Evolutionary conservation across 2,113 vertebrate genomes (phyloP), one percentile per base, ranked within the genome.

Genomic region (Chaenocephalus aceratus): DNA sequence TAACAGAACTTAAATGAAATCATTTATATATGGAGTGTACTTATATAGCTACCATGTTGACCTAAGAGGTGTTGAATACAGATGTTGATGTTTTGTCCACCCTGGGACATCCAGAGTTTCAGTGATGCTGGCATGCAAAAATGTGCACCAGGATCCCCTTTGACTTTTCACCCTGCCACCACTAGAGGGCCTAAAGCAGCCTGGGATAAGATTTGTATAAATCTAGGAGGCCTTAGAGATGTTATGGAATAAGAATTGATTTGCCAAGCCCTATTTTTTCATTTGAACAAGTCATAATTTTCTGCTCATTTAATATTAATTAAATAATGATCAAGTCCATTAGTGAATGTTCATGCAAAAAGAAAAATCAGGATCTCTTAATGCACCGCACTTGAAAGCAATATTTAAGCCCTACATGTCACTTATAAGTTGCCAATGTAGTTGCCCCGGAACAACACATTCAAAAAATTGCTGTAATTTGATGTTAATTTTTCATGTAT

Each of bases 111-210:
- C 12, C 57, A 68, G 26, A 48, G 9, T n/a, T 12, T 53, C 34
- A 44, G 3, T 72, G 11, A 23, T 54, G 18, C 36, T 58, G 44
- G 13, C 11, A 13, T 49, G 59, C 3, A 52, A 6, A 75, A 26
- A 21, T 30, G 53, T 51, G n/a, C 9, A 44, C 1, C 49, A 58
- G n/a, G 14, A 18, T 6, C 21, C 48, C 16, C 11, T 18, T 61
- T 2, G 1, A 4, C 14, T 68, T 61, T 75, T 23, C 12, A 57
- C 7, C 13, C n/a, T 57, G n/a, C n/a, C 13, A 81, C 87, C 90
- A 72, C 86, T 75, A 87, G 88, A 79, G 90, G 88, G 84, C 84
- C 49, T 26, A 6, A 65, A 67, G n/a, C 12, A 30, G 26, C 16
- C 54, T 48, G 49, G 15, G 3, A 51, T n/a, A 30, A 5, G 49